A percentile compares a stretch with the other conserved stretches of the same genome.
Conservation (phyloP, 2,113 vertebrate species). For the Periophthalmus modestus region DNA sequence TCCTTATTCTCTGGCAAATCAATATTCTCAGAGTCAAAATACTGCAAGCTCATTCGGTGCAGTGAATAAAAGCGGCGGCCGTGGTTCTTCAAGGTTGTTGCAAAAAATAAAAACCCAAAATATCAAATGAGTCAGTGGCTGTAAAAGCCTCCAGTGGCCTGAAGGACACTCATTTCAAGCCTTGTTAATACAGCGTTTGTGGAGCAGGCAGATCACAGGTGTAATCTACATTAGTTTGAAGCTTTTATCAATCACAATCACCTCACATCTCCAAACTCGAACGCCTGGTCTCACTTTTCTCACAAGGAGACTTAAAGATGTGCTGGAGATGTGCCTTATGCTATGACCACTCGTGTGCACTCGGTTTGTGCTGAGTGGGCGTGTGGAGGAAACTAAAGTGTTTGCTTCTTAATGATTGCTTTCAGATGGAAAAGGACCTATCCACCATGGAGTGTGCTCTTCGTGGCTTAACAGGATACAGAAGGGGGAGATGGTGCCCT, state of each 20-base stretch:
- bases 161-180: conserved; percentile 30
- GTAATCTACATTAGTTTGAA: not conserved
- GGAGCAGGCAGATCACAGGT: not conserved
- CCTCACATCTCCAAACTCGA: not conserved
- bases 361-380: conserved; percentile 36
- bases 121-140: conserved; percentile 40
- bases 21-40: not conserved
- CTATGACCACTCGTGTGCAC: conserved; percentile 23
- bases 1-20: not conserved
- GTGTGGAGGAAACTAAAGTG: conserved; percentile 33
- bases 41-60: not conserved
- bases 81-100: conserved; percentile 17
- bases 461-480: conserved; percentile 96
- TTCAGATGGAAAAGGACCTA: conserved; percentile 88
- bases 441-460: conserved; percentile 96
- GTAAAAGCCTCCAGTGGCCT: conserved; percentile 16
- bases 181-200: conserved; percentile 20
- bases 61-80: conserved; percentile 10
- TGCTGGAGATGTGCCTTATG: conserved; percentile 19
- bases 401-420: conserved; percentile 42
- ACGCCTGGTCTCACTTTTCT: too few relatives aligned
- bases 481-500: conserved; percentile 88
- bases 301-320: not conserved
- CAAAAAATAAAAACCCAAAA: conserved; percentile 7
- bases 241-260: not conserved